Evolutionary conservation across 2,888 invertebrate genomes (phyloP).

Genomic region (Polietes domitor): DNA sequence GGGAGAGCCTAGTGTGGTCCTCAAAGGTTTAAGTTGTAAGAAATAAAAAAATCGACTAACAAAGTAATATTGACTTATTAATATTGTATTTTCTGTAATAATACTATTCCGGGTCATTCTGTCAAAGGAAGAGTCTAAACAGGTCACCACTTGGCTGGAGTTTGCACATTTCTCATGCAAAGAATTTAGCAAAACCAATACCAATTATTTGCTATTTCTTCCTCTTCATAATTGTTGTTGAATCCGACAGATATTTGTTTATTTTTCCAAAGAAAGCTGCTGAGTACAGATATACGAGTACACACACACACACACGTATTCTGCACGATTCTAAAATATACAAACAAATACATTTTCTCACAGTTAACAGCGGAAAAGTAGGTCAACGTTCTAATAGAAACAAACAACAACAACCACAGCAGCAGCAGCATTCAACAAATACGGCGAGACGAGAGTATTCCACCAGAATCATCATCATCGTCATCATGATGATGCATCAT

Average conservation of each 20-base stretch:
- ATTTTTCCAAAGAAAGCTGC: background rate
- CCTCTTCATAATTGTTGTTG: background rate
- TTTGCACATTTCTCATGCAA: background rate
- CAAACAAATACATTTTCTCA: slow-evolving; percentile 45
- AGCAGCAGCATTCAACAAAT: no score
- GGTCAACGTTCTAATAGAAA: slow-evolving; percentile 57
- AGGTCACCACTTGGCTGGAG: background rate
- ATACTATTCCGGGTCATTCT: no score
- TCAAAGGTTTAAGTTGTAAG: no score
- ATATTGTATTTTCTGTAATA: no score
- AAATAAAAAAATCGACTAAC: no score
- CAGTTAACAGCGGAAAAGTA: slow-evolving; percentile 40
- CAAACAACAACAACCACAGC: background rate
- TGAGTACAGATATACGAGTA: background rate
- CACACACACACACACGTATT: background rate
- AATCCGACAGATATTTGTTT: background rate
- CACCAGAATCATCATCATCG: slow-evolving; percentile 11
- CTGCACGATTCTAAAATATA: background rate
- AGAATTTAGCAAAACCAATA: no score
- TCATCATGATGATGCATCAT: background rate
- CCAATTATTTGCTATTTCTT: background rate
- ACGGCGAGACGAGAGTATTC: background rate
- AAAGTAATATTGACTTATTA: no score
- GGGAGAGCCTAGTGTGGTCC: no score
- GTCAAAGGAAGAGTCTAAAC: no score